Evolutionary conservation across 2,797 vertebrate species (phyloP), one percentile per base, ranked within the genome.

Genomic region (Myioborus miniatus): DNA sequence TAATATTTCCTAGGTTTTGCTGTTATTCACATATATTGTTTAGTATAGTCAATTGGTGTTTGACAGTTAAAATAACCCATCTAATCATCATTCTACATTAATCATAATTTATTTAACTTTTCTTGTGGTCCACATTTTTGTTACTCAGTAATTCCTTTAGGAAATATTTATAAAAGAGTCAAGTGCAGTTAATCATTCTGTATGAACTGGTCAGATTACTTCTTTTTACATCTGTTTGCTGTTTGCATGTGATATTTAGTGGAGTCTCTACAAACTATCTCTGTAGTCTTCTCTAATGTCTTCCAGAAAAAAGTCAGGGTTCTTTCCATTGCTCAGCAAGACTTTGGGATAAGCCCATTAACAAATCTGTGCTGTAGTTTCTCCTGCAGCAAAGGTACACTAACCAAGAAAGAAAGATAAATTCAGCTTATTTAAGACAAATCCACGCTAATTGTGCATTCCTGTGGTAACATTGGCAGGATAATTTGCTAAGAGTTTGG

Each of bases 81-180:
- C 41, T 87, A 83, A 93, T 81, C 5, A 15, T 68, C 24, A 79
- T 83, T 88, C 46, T 80, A 82, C 24, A 15, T 84, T 75, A 80
- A 24, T 90, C 6, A 34, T 76, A 64, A 86, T 94, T 89, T 91
- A 75, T 91, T 93, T 93, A 53, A 19, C 15, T 80, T 94, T 85
- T 88, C 13, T 60, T 44, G 43, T 53, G 34, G 11, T 59, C 52
- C 39, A 36, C 12, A 20, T 71, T 90, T 94, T 91, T 27, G 67
- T 87, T 90, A 76, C 50, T 85, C 75, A 50, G 46, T 55, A 93
- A 72, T 83, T 67, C 43, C 27, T 90, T 87, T 59, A 85, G 79
- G 53, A 83, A 82, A 68, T 69, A 85, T 91, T 65, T 90, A 36
- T 94, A 43, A 49, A 89, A 94, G 16, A 9, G 62, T 58, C 8